Evolutionary conservation across 2,888 invertebrate genomes (phyloP), one percentile per base, ranked within the genome.

Genomic region (Chouioia cunea): DNA sequence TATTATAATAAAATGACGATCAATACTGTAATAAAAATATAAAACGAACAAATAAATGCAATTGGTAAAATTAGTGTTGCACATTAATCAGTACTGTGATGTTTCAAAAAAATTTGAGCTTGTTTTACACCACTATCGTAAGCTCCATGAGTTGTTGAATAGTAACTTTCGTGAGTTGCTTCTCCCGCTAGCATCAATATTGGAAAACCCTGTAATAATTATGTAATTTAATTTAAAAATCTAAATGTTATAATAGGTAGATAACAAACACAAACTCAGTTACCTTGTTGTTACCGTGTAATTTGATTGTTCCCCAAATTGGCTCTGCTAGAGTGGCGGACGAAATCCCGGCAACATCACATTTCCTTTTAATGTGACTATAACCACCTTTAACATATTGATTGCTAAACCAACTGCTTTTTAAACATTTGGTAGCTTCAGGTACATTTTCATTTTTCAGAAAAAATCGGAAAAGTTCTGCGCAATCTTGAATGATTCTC

Each of bases 101-200:
- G 77, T 48, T 81, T 78, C 70, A 87, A 70, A 73, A 88, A 81
- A 59, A 80, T 78, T 75, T 84, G 74, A 4, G 90, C 89, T 82
- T 90, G 90, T 56, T 83, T 81, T 70, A 86, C 82, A 10, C 91
- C 91, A 4, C 89, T 88, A 73, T 89, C 88, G 77, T 87, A 90
- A 48, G 92, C 92, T 8, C 92, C 92, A 79, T 92, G 91, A 14
- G 90, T 89, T 6, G 92, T 91, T 0, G 91, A 91, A 80, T 90
- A 92, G 80, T 88, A 88, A 59, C 85, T 81, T 36, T 86, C 83
- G 77, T 89, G 89, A 16, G 89, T 87, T 4, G 91, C 91, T 85
- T 92, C 92, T 22, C 92, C 92, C 63, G 91, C 91, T 65, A 92
- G 87, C 74, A 90, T 79, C 65, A 92, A 80, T 67, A 88, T 81